A percentile compares a stretch with the other conserved stretches of the same genome.
Evolutionary conservation across 1,140 invertebrate species (phyloP).

Genomic region (Cryptotermes secundus): DNA sequence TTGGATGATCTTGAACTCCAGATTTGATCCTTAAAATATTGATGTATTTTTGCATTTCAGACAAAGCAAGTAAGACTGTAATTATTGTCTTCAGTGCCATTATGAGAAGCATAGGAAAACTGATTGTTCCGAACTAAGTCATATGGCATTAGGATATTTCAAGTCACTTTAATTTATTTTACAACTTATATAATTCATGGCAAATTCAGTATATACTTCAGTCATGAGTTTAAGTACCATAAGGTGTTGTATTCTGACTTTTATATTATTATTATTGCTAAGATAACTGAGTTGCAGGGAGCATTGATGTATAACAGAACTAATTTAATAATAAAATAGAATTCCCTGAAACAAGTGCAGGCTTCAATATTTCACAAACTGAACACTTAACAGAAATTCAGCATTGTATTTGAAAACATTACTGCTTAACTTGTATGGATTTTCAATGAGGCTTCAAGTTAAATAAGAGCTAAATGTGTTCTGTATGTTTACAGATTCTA

Average conservation of each 20-base stretch:
- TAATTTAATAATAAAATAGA: slow-evolving; percentile 18
- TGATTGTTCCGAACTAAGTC: slow-evolving; percentile 18
- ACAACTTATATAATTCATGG: not conserved
- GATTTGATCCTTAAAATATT: too few species aligned
- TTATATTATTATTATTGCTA: not conserved
- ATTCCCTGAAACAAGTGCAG: not conserved
- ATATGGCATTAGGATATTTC: not conserved
- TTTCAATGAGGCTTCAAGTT: too few species aligned
- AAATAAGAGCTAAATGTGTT: too few species aligned
- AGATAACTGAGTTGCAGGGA: slow-evolving; percentile 2
- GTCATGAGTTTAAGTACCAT: not conserved
- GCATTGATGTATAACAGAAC: slow-evolving; percentile 6
- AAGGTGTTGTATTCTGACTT: not conserved
- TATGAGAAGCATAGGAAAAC: not conserved
- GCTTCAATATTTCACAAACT: not conserved
- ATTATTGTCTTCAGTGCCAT: not conserved
- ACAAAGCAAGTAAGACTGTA: not conserved
- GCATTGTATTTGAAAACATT: too few species aligned
- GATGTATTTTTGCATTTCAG: not conserved
- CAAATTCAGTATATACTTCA: not conserved
- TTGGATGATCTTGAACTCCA: not conserved
- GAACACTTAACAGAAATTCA: too few species aligned
- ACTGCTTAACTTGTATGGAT: too few species aligned
- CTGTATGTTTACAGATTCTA: too few species aligned
- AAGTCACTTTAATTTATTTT: slow-evolving; percentile 4